A percentile compares a stretch with the other conserved stretches of the same genome.
phyloP scores from a whole-genome alignment of 2,797 vertebrate species.

The Scolopax bukidnonensis region DNA sequence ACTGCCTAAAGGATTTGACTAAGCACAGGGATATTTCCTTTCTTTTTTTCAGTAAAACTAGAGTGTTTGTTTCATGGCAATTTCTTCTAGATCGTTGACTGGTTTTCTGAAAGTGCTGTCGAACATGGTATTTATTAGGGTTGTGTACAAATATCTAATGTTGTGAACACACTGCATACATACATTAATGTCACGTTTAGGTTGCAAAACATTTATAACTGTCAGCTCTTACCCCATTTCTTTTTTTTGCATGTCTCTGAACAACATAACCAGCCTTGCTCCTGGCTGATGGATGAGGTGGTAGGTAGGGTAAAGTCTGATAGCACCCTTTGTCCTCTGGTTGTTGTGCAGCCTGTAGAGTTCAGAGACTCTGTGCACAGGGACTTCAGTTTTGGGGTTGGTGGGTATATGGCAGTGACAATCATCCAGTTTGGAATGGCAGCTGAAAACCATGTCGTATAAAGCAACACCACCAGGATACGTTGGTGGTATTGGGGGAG shows the following conservation, averaged over 20 bases:
- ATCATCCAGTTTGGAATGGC: not conserved
- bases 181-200: constrained; percentile 32
- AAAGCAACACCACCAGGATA: not conserved
- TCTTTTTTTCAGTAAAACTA: not conserved
- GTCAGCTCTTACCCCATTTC: not conserved
- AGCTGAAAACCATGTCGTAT: not conserved
- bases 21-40: not conserved
- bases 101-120: constrained; percentile 24
- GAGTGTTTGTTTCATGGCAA: not conserved
- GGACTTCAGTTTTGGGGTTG: not conserved
- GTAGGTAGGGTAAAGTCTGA: not conserved
- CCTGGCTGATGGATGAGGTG: not conserved
- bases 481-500: not conserved
- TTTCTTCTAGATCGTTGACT: not conserved
- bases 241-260: not conserved
- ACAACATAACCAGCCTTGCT: not conserved
- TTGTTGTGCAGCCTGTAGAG: not conserved
- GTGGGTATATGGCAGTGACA: not conserved
- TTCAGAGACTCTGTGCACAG: not conserved
- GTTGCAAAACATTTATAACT: constrained; percentile 40
- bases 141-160: not conserved
- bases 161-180: not conserved
- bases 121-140: not conserved
- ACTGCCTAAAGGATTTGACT: not conserved
- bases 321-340: not conserved